These are phyloP conservation scores for Cochlearius cochlearius DNA, from an alignment of 2,113 vertebrate genomes.

Conservation along the genomic window DNA sequence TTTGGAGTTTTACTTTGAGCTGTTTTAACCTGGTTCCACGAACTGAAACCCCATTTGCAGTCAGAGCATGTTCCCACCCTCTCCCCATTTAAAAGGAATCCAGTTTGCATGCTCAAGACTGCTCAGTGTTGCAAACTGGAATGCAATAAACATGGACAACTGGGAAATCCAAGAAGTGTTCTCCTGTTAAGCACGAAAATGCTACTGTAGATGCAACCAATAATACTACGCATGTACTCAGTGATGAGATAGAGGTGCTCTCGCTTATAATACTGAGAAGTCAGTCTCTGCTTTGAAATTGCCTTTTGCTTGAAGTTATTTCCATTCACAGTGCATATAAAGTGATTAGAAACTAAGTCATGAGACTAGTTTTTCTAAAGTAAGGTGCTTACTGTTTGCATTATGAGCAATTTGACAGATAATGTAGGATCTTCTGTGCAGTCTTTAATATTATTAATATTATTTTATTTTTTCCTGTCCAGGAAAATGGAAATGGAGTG, in stretches of 20 bases:
- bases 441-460: background rate
- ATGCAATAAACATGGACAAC: background rate
- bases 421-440: background rate
- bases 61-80: background rate
- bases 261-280: background rate
- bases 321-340: background rate
- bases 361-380: background rate
- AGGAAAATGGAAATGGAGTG: background rate
- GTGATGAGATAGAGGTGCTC: background rate
- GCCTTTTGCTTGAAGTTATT: background rate
- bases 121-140: background rate
- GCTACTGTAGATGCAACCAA: background rate
- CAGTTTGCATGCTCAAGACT: background rate
- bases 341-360: background rate
- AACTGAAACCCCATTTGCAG: background rate
- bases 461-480: background rate
- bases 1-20: background rate
- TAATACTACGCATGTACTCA: background rate
- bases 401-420: background rate
- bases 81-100: background rate
- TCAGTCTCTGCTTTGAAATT: background rate
- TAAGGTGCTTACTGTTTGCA: background rate
- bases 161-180: background rate
- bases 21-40: background rate
- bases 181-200: background rate